These are phyloP conservation scores for Thymelicus acteon DNA, from an alignment of 2,888 invertebrate species.

Conservation along the genomic window DNA sequence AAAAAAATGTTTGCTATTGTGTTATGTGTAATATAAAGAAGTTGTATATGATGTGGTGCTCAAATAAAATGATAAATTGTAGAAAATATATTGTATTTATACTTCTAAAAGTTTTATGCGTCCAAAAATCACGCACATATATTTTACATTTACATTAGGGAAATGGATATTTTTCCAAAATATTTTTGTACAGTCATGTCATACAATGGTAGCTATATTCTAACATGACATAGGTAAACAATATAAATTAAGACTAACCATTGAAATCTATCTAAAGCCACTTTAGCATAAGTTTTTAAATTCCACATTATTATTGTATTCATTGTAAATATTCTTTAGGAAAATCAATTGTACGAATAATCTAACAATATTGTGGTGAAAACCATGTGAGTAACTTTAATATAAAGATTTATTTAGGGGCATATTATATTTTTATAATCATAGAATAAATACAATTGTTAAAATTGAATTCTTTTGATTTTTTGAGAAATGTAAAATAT, in stretches of 20 bases:
- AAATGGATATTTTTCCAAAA: conserved; percentile 5
- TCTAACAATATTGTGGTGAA: conserved; percentile 43
- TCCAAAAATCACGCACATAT: neutral
- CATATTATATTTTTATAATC: conserved; percentile 78
- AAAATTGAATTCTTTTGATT: conserved; percentile 59
- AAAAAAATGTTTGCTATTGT: conserved; percentile 18
- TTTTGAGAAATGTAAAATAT: conserved; percentile 69
- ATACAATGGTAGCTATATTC: conserved; percentile 44
- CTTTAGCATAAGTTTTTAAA: conserved; percentile 68
- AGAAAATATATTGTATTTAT: conserved; percentile 19
- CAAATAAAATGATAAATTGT: conserved; percentile 38
- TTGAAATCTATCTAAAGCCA: conserved; percentile 55
- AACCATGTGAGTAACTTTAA: conserved; percentile 46
- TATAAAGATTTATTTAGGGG: conserved; percentile 54
- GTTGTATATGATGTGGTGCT: conserved; percentile 35
- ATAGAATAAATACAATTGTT: conserved; percentile 59
- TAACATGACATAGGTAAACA: conserved; percentile 43
- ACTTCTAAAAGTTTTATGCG: neutral
- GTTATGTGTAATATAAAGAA: conserved; percentile 22
- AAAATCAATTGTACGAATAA: conserved; percentile 49
- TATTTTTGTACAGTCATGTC: conserved; percentile 22
- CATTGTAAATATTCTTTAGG: conserved; percentile 65
- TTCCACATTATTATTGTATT: conserved; percentile 48
- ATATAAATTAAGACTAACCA: conserved; percentile 31
- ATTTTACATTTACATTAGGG: conserved; percentile 1